Conservation (phyloP, 92 coral and sea anemone genomes). For the Paragorgia papillata region DNA sequence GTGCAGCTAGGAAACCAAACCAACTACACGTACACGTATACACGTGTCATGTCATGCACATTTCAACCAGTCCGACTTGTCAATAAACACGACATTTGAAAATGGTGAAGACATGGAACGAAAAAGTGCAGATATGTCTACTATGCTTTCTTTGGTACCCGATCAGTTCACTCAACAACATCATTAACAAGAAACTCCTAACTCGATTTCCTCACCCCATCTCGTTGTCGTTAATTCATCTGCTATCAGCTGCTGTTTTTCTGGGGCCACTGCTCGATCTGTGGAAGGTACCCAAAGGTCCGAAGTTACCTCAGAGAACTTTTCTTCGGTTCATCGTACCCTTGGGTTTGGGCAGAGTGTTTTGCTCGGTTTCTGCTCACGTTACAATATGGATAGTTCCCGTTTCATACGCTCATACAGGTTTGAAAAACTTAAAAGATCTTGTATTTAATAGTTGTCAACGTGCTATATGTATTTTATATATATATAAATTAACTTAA, state of each 20-base stretch:
- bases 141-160: conserved; percentile 88
- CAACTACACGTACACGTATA: too few relatives aligned
- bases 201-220: conserved; percentile 90
- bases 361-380: conserved; percentile 89
- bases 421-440: too few relatives aligned
- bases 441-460: too few relatives aligned
- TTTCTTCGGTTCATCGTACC: conserved; percentile 79
- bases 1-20: too few relatives aligned
- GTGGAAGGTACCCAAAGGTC: conserved; percentile 73
- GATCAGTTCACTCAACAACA: conserved; percentile 92
- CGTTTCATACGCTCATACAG: conserved; percentile 97
- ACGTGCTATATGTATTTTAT: too few relatives aligned
- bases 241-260: conserved; percentile 77
- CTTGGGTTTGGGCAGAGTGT: conserved; percentile 88
- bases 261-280: conserved; percentile 81
- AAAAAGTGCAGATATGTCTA: conserved; percentile 67
- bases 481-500: too few relatives aligned
- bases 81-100: conserved; percentile 9
- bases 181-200: conserved; percentile 79
- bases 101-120: conserved; percentile 51
- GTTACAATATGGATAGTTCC: conserved; percentile 96
- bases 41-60: conserved; percentile 21
- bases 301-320: conserved; percentile 62
- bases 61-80: not conserved
- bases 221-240: conserved; percentile 84